phyloP scores from a whole-genome alignment of 2,113 vertebrate genomes.

The Gallinago paraguaiae region DNA sequence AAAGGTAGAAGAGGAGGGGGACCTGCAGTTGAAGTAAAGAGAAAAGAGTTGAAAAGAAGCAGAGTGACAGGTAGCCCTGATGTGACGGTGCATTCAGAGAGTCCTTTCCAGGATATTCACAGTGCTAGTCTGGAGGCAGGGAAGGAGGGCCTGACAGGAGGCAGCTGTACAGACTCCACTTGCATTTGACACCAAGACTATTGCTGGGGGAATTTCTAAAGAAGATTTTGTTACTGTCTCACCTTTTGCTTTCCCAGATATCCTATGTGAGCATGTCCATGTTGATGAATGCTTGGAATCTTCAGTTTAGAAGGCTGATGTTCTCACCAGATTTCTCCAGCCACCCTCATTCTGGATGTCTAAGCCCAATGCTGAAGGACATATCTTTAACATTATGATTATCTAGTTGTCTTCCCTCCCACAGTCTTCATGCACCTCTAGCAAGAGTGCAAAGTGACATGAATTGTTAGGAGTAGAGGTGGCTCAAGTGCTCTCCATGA shows the following conservation, averaged over 20 bases:
- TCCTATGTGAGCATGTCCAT: accelerated
- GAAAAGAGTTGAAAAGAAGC: background rate
- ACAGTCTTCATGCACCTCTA: background rate
- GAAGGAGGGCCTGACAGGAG: background rate
- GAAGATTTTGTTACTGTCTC: background rate
- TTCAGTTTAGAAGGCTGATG: background rate
- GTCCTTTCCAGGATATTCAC: background rate
- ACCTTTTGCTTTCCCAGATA: background rate
- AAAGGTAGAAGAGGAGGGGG: background rate
- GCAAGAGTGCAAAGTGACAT: background rate
- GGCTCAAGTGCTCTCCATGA: background rate
- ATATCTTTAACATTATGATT: background rate
- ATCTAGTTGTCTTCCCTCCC: background rate
- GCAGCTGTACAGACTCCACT: background rate
- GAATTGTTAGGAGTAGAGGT: background rate
- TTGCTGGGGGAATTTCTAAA: background rate
- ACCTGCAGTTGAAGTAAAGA: background rate
- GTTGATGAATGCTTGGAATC: background rate
- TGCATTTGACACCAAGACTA: background rate
- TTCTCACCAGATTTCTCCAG: background rate
- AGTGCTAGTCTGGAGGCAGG: background rate
- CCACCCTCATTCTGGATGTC: background rate
- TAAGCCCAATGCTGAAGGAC: background rate
- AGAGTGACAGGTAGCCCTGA: background rate
- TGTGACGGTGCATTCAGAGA: background rate